A percentile compares a stretch with the other conserved stretches of the same genome.
These are phyloP conservation scores for Zaprionus camerounensis DNA, from an alignment of 1,140 invertebrate species.

Conservation along the genomic window DNA sequence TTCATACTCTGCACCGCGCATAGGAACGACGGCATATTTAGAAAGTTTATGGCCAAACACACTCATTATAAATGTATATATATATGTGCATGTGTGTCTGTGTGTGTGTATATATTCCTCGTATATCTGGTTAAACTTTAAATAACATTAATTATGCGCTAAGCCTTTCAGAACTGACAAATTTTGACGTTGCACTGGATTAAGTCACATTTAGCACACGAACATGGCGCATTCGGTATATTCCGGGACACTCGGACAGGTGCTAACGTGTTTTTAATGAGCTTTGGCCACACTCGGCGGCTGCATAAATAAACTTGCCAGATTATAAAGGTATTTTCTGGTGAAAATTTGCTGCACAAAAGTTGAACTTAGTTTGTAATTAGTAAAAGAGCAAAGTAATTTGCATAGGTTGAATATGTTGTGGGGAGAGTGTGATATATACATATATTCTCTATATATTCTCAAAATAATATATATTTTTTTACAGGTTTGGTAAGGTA, in stretches of 20 bases:
- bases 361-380: background rate
- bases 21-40: conserved; percentile 47
- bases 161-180: conserved; percentile 55
- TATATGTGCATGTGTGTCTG: background rate
- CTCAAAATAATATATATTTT: background rate
- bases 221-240: conserved; percentile 4
- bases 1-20: conserved; percentile 1
- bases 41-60: conserved; percentile 46
- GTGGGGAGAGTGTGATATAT: no score
- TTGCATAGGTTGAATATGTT: background rate
- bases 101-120: conserved; percentile 9
- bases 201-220: conserved; percentile 47
- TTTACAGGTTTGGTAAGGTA: background rate
- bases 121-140: conserved; percentile 42
- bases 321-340: conserved; percentile 8
- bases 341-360: conserved; percentile 1
- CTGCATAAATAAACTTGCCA: conserved; percentile 16
- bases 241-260: conserved; percentile 20
- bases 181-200: conserved; percentile 57
- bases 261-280: conserved; percentile 51
- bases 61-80: conserved; percentile 19
- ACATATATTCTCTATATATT: no score
- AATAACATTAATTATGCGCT: conserved; percentile 61
- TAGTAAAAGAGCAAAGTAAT: conserved; percentile 1
- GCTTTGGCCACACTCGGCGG: conserved; percentile 37